Conservation (phyloP, 2,113 vertebrate genomes). For the Crotophaga sulcirostris region DNA sequence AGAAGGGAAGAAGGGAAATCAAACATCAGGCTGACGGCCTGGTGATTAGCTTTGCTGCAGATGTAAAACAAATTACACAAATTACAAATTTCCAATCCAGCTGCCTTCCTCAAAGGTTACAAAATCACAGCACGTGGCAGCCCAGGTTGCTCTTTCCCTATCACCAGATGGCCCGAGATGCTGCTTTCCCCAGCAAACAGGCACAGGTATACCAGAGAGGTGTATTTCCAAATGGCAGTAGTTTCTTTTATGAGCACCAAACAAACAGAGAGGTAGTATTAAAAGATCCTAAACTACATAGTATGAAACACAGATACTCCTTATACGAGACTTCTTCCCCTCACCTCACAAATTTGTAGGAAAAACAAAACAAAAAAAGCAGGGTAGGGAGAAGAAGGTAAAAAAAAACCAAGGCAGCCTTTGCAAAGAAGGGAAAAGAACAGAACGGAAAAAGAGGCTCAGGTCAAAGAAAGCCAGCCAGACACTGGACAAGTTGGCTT, state of each 20-base stretch:
- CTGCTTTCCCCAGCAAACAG: neutral
- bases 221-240: neutral
- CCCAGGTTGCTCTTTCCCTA: neutral
- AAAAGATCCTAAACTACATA: neutral
- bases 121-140: neutral
- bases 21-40: neutral
- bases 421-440: neutral
- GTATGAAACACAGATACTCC: neutral
- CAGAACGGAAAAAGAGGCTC: neutral
- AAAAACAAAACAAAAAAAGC: neutral
- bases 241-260: neutral
- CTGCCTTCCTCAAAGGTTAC: slow-evolving; percentile 3
- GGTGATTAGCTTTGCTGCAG: neutral
- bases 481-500: neutral
- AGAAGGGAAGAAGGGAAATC: neutral
- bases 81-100: neutral
- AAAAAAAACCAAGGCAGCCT: neutral
- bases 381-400: neutral
- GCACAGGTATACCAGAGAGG: neutral
- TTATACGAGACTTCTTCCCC: neutral
- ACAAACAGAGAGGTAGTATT: neutral
- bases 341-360: neutral
- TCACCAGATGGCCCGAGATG: neutral
- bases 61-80: neutral
- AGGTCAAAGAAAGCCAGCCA: neutral